Conservation (phyloP, 2,113 vertebrate genomes). For the Prochilodus magdalenae region DNA sequence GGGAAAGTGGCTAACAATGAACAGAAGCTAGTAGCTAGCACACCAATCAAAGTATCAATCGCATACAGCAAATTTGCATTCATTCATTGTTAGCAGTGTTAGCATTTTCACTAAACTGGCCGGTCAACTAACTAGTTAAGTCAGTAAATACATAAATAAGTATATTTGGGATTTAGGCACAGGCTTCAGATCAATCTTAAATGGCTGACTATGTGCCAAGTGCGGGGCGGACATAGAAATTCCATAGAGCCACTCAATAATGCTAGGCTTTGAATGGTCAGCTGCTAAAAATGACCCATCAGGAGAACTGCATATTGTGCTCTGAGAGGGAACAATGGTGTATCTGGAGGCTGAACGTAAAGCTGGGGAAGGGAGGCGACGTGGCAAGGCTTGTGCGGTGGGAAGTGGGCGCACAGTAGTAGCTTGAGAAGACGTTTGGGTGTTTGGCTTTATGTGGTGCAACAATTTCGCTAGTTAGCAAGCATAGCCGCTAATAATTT, state of each 20-base stretch:
- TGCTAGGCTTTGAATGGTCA: not conserved
- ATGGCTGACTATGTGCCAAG: not conserved
- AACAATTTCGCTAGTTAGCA: too few species aligned
- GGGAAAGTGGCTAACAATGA: too few species aligned
- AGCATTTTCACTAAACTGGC: too few species aligned
- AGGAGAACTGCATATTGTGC: not conserved
- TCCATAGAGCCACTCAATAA: not conserved
- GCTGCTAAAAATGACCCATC: not conserved
- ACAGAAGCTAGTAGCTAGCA: too few species aligned
- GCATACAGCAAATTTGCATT: too few species aligned
- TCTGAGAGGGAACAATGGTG: not conserved
- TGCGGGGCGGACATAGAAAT: not conserved
- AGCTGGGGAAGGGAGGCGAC: not conserved
- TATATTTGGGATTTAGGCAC: not conserved
- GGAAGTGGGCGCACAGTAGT: not conserved
- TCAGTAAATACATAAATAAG: not conserved
- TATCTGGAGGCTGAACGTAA: not conserved
- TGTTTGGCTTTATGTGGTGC: too few species aligned
- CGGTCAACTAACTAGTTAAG: too few species aligned
- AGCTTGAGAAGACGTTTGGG: too few species aligned
- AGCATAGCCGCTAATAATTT: too few species aligned
- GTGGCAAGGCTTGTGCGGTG: not conserved
- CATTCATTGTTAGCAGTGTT: too few species aligned
- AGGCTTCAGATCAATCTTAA: constrained; percentile 1
- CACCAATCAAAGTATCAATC: too few species aligned